Base-by-base conservation (phyloP, 2,888 invertebrate genomes). In the Zeuzera pyrina region DNA sequence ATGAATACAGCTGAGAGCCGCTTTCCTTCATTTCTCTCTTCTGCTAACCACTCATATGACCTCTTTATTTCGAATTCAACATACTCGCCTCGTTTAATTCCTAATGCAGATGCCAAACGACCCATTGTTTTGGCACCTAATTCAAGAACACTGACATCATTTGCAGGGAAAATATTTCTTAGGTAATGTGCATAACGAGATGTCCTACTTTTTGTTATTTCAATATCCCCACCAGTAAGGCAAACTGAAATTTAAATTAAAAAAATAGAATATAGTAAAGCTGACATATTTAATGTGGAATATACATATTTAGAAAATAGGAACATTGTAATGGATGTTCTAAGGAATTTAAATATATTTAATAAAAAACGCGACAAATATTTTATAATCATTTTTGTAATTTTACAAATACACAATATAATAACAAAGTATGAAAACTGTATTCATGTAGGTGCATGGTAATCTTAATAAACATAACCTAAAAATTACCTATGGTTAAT, bases 41-140 rank as follows among this genome's bases (percentile, higher is more conserved):
- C 93, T 14, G 90, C 88, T 1, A 98, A 85, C 97, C 97, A 98
- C 63, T 98, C 98, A 62, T 94, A 93, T 2, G 96, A 94, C 55
- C 94, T 86, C 66, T 95, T 96, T 6, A 98, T 93, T 78, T 98
- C 97, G 77, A 93, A 93, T 57, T 98, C 97, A 16, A 98, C 95
- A 65, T 97, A 97, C 58, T 97, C 96, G 0, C 94, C 93, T 11
- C 97, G 92, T 65, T 95, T 95, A 0, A 96, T 94, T 7, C 97
- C 97, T 0, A 93, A 91, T 30, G 91, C 89, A 7, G 94, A 84
- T 3, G 97, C 97, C 37, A 98, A 81, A 45, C 93, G 92, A 0
- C 97, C 97, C 64, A 98, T 91, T 0, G 98, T 97, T 62, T 94
- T 94, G 1, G 98, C 96, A 7, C 97, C 95, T 49, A 98, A 85